Evolutionary conservation across 2,797 vertebrate genomes (phyloP).

Genomic region (Rhinella marina): DNA sequence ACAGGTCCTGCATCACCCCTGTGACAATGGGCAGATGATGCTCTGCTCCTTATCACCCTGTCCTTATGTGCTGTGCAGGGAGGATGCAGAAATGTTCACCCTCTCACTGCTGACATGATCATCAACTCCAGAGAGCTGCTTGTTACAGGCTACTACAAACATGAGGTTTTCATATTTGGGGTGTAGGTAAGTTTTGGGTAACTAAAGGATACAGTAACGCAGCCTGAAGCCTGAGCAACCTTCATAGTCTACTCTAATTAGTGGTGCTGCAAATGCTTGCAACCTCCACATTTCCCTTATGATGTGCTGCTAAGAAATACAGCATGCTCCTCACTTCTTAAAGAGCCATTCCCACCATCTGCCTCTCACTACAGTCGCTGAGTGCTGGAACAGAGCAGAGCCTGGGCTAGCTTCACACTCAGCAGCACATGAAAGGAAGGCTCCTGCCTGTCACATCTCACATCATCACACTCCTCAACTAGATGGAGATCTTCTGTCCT

Average conservation of each 20-base stretch:
- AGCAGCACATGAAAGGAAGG: not conserved
- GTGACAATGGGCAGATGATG: conserved; percentile 33
- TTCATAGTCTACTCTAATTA: not conserved
- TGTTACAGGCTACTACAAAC: not conserved
- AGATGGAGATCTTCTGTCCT: conserved; percentile 52
- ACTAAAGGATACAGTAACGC: not conserved
- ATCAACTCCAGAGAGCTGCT: not conserved
- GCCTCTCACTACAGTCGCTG: conserved; percentile 38
- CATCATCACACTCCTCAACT: conserved; percentile 40
- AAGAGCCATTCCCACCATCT: conserved; percentile 58
- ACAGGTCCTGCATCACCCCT: not conserved
- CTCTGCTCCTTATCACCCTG: conserved; percentile 33
- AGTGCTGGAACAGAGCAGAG: conserved; percentile 8
- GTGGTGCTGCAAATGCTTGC: conserved; percentile 3
- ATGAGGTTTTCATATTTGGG: not conserved
- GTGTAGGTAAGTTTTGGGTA: not conserved
- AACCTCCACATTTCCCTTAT: not conserved
- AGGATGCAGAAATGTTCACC: not conserved
- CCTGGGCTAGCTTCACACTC: conserved; percentile 3
- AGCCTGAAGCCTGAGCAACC: not conserved
- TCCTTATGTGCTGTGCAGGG: conserved; percentile 4
- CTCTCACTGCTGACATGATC: not conserved
- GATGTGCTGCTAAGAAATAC: conserved; percentile 30
- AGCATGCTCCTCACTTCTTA: conserved; percentile 34
- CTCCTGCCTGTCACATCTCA: conserved; percentile 56